Conservation (phyloP, 2,113 vertebrate species). For the Holacanthus passer region DNA sequence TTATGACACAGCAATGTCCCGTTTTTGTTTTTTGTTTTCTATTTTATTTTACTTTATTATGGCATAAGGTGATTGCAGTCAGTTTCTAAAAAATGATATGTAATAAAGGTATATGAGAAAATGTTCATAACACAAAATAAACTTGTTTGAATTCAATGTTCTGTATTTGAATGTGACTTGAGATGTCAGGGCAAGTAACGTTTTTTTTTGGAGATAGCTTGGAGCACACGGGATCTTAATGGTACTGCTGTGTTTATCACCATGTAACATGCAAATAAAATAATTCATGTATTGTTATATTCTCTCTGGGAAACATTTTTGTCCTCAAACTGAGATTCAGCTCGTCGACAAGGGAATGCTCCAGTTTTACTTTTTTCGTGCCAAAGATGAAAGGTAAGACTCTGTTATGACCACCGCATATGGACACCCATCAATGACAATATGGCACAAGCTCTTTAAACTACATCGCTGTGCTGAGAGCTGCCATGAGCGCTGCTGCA, state of each 20-base stretch:
- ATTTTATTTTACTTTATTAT: slow-evolving; percentile 74
- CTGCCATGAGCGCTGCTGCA: slow-evolving; percentile 7
- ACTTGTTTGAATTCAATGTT: slow-evolving; percentile 83
- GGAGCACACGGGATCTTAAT: slow-evolving; percentile 61
- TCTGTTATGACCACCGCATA: not conserved
- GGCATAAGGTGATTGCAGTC: slow-evolving; percentile 75
- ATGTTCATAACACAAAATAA: slow-evolving; percentile 80
- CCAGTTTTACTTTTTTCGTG: not conserved
- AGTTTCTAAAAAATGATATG: slow-evolving; percentile 75
- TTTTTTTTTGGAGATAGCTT: slow-evolving; percentile 59
- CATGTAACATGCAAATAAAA: slow-evolving; percentile 85
- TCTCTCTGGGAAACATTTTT: slow-evolving; percentile 61
- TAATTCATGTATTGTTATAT: slow-evolving; percentile 79
- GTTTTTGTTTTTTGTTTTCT: slow-evolving; percentile 29
- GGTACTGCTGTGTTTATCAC: slow-evolving; percentile 77
- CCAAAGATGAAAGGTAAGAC: slow-evolving; percentile 9
- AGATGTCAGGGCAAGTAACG: slow-evolving; percentile 59
- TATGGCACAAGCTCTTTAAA: not conserved
- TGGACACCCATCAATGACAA: not conserved
- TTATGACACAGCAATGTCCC: slow-evolving; percentile 68
- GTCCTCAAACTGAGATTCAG: not conserved
- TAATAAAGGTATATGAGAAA: slow-evolving; percentile 79
- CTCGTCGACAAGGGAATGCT: not conserved
- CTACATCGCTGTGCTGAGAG: not conserved
- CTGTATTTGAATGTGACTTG: slow-evolving; percentile 82